Conservation (phyloP, 2,888 invertebrate genomes). For the Torymus aiolomorphi region DNA sequence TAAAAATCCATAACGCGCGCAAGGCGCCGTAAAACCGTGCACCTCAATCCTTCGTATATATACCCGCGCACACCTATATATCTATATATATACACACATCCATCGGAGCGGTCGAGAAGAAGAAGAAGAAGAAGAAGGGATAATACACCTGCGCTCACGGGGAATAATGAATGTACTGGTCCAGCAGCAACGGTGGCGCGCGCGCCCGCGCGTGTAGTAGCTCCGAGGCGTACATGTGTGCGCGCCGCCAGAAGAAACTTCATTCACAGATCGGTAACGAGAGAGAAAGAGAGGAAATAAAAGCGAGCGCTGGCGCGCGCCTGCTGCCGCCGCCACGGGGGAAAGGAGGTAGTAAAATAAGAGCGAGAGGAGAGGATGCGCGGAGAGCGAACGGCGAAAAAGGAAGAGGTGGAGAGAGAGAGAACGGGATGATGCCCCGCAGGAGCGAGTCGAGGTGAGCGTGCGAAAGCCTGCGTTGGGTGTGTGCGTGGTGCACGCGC, state of each 20-base stretch:
- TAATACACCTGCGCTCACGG: constrained; percentile 32
- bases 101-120: too few species aligned
- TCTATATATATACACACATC: too few species aligned
- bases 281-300: constrained; percentile 29
- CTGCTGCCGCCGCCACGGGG: too few species aligned
- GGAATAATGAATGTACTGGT: constrained; percentile 33
- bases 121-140: not conserved
- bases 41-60: not conserved
- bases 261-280: constrained; percentile 51
- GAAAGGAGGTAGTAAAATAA: too few species aligned
- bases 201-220: not conserved
- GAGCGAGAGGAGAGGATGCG: constrained; percentile 4
- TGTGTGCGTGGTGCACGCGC: not conserved
- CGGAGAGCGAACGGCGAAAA: not conserved
- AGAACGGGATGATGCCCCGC: constrained; percentile 1
- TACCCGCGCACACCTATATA: too few species aligned
- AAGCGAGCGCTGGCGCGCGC: constrained; percentile 1
- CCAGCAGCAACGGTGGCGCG: not conserved
- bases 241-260: constrained; percentile 28
- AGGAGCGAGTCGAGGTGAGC: not conserved
- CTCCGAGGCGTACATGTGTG: constrained; percentile 27
- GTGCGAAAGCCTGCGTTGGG: not conserved
- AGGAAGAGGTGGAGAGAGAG: constrained; percentile 4
- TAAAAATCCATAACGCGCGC: constrained; percentile 37
- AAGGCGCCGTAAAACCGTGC: not conserved